Percentiles rank a stretch among this genome's conserved stretches.
These are phyloP conservation scores for Mylabris phalerata DNA, from an alignment of 1,140 invertebrate genomes.

Conservation along the genomic window DNA sequence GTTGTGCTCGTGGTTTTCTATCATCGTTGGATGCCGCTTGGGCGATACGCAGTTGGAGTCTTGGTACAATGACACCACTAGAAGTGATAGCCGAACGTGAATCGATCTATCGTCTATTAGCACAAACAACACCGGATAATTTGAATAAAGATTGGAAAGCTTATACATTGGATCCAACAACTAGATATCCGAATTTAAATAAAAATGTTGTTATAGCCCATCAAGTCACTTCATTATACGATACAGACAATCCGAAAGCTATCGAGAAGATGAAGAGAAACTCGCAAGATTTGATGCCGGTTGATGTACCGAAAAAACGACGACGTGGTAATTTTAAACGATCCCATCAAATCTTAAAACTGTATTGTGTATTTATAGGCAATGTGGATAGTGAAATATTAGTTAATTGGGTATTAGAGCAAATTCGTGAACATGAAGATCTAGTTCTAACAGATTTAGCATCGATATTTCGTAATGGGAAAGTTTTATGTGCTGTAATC, in stretches of 20 bases:
- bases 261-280: constrained; percentile 42
- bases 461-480: constrained; percentile 66
- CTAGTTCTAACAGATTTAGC: constrained; percentile 64
- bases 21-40: constrained; percentile 94
- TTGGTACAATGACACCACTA: constrained; percentile 57
- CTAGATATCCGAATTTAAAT: constrained; percentile 64
- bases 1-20: constrained; percentile 94
- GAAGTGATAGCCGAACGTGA: constrained; percentile 91
- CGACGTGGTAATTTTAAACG: constrained; percentile 49
- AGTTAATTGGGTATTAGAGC: constrained; percentile 68
- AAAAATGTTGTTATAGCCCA: constrained; percentile 48
- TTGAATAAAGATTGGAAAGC: constrained; percentile 79
- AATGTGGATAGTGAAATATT: constrained; percentile 66
- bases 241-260: constrained; percentile 51
- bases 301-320: constrained; percentile 55
- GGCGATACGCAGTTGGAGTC: constrained; percentile 83
- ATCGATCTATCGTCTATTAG: constrained; percentile 69
- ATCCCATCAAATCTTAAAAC: not conserved
- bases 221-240: constrained; percentile 54
- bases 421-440: constrained; percentile 59
- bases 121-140: constrained; percentile 94
- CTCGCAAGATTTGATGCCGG: constrained; percentile 32
- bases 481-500: constrained; percentile 76
- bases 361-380: constrained; percentile 15
- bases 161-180: constrained; percentile 87